Percentiles rank a stretch among this genome's conserved stretches.
These are phyloP conservation scores for Parazoanthus darwini DNA, from an alignment of 92 coral and sea anemone genomes.

Conservation along the genomic window DNA sequence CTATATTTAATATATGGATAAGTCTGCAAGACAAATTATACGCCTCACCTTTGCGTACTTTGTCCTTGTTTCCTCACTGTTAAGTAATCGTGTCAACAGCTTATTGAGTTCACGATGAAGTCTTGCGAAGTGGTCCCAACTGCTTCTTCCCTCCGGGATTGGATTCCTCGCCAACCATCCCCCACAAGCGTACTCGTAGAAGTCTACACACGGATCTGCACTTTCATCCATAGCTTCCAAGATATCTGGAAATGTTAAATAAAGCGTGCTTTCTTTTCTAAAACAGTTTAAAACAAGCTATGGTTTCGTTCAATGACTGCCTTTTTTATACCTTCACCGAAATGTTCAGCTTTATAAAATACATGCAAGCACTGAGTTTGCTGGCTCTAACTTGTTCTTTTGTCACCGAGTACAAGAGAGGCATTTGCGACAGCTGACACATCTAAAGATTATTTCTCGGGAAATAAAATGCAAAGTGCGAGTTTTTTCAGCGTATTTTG, in stretches of 20 bases:
- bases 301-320: too few relatives aligned
- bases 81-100: background rate
- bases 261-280: too few relatives aligned
- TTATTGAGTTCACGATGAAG: constrained; percentile 25
- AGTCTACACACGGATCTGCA: constrained; percentile 84
- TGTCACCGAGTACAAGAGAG: too few relatives aligned
- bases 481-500: too few relatives aligned
- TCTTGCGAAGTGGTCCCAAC: constrained; percentile 71
- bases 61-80: constrained; percentile 8
- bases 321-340: too few relatives aligned
- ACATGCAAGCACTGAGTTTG: background rate
- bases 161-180: constrained; percentile 79
- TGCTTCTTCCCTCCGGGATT: constrained; percentile 43
- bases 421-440: too few relatives aligned
- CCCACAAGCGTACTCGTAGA: constrained; percentile 92
- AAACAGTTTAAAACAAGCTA: background rate
- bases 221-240: constrained; percentile 69
- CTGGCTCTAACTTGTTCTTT: background rate
- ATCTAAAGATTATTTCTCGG: too few relatives aligned
- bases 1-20: background rate
- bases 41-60: constrained; percentile 67
- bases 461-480: too few relatives aligned
- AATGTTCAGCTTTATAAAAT: background rate
- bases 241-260: constrained; percentile 50
- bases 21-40: background rate